A percentile compares a stretch with the other conserved stretches of the same genome.
phyloP scores from a whole-genome alignment of 2,797 vertebrate species.

The Hapalemur alaotrensis region DNA sequence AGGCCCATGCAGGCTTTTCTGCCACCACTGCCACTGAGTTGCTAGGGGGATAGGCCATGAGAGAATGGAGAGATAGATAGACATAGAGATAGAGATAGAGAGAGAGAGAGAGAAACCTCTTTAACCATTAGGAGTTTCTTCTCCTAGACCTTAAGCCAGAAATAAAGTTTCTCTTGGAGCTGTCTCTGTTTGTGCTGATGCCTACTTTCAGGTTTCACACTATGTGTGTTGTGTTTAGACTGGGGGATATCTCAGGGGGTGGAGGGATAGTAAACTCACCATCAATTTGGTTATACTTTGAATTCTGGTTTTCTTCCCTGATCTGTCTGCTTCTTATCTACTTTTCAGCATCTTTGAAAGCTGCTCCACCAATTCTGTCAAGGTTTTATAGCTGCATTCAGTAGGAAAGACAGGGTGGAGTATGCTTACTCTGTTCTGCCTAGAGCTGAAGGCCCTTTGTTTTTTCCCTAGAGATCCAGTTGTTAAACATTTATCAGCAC shows the following conservation, averaged over 20 bases:
- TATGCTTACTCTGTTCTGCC: neutral
- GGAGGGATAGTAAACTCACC: neutral
- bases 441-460: neutral
- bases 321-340: neutral
- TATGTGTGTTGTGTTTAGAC: neutral
- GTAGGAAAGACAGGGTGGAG: neutral
- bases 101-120: neutral
- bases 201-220: neutral
- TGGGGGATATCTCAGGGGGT: neutral
- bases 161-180: neutral
- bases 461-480: neutral
- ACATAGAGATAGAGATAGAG: neutral
- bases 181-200: neutral
- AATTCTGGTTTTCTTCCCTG: constrained; percentile 8
- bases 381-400: constrained; percentile 8
- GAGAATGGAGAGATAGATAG: neutral
- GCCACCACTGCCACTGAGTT: neutral
- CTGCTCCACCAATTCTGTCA: neutral
- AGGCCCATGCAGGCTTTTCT: neutral
- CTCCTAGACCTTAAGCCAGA: neutral
- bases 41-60: neutral
- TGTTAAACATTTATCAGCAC: constrained; percentile 33
- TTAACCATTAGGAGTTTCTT: neutral
- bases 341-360: constrained; percentile 29
- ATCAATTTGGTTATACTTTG: neutral